phyloP scores from a whole-genome alignment of 64 coral and sea anemone species.

The Actinia tenebrosa region DNA sequence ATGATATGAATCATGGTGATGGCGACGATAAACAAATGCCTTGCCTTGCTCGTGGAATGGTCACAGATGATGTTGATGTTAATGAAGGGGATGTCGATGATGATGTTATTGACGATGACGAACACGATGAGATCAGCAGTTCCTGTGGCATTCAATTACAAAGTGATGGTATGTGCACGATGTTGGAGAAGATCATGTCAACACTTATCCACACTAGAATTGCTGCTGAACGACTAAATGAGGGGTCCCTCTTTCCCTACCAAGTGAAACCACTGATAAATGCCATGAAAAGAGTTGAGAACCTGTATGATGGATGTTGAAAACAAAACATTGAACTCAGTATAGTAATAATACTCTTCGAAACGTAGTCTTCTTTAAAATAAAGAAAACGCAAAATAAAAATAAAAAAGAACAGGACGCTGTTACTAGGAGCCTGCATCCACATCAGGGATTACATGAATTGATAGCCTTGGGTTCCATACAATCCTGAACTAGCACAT shows the following conservation, averaged over 20 bases:
- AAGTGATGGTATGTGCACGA: not conserved
- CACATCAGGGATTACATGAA: too few relatives aligned
- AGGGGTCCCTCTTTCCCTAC: constrained; percentile 54
- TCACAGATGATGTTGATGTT: not conserved
- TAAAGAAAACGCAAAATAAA: too few relatives aligned
- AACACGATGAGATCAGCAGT: not conserved
- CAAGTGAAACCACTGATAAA: constrained; percentile 36
- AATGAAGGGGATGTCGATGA: not conserved
- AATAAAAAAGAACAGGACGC: too few relatives aligned
- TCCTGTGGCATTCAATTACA: not conserved
- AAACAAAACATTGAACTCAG: not conserved
- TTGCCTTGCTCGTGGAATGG: too few relatives aligned
- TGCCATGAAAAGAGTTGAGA: constrained; percentile 43
- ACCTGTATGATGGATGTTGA: constrained; percentile 48
- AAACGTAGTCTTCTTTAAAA: too few relatives aligned
- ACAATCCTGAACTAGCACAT: too few relatives aligned
- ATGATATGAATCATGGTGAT: not conserved
- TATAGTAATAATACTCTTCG: not conserved
- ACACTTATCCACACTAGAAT: constrained; percentile 64
- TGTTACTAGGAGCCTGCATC: too few relatives aligned
- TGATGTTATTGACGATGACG: not conserved
- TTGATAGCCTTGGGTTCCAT: too few relatives aligned
- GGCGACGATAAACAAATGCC: too few relatives aligned
- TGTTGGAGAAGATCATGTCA: constrained; percentile 61
- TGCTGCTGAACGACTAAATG: constrained; percentile 20